Evolutionary conservation across 2,888 invertebrate genomes (phyloP).

Genomic region (Maniola hyperantus): DNA sequence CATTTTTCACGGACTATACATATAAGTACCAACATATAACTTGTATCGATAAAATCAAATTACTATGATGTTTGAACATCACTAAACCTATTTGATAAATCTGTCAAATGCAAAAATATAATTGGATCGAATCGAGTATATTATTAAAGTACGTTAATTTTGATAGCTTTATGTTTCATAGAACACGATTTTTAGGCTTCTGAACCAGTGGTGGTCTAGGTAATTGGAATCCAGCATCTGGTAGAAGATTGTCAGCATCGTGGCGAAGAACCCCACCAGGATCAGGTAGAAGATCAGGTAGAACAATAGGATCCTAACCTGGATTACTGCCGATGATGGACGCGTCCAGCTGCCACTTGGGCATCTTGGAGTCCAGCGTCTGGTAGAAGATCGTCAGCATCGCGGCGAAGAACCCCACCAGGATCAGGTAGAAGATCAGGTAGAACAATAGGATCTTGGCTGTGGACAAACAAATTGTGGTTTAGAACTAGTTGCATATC

Average conservation of each 20-base stretch:
- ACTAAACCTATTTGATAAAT: too few relatives aligned
- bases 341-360: conserved; percentile 94
- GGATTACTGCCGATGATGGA: conserved; percentile 97
- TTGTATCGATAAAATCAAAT: too few relatives aligned
- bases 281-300: conserved; percentile 97
- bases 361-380: conserved; percentile 91
- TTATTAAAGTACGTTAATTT: too few relatives aligned
- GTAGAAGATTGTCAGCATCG: conserved; percentile 96
- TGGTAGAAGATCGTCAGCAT: conserved; percentile 97
- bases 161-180: too few relatives aligned
- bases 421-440: conserved; percentile 95
- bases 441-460: conserved; percentile 98
- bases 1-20: too few relatives aligned
- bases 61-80: too few relatives aligned
- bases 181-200: too few relatives aligned
- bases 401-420: conserved; percentile 97
- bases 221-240: conserved; percentile 88
- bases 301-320: conserved; percentile 95
- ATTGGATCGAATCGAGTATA: too few relatives aligned
- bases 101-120: too few relatives aligned
- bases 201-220: too few relatives aligned
- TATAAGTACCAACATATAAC: too few relatives aligned
- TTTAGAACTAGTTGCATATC: not conserved
- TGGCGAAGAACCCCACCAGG: conserved; percentile 96
- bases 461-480: conserved; percentile 74